A percentile compares a stretch with the other conserved stretches of the same genome.
Evolutionary conservation across 1,140 invertebrate genomes (phyloP).

Genomic region (Anagrus nilaparvatae): DNA sequence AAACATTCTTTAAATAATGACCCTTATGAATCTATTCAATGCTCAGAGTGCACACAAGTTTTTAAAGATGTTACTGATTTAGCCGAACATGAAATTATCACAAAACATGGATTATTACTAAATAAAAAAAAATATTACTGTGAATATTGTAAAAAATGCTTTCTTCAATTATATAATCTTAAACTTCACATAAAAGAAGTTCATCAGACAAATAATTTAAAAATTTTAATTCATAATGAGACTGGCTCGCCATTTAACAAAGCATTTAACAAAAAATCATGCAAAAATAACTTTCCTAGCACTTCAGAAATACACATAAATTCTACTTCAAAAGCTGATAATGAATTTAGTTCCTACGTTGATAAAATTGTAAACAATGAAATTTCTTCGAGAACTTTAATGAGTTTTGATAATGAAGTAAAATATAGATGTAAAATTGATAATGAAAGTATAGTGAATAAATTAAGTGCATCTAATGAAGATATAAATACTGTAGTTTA

Average conservation of each 20-base stretch:
- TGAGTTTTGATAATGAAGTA: constrained; percentile 29
- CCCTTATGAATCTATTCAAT: constrained; percentile 27
- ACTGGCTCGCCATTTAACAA: constrained; percentile 18
- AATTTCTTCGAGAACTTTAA: constrained; percentile 26
- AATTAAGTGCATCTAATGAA: too few relatives aligned
- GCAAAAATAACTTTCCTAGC: constrained; percentile 24
- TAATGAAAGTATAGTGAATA: too few relatives aligned
- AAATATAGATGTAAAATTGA: too few relatives aligned
- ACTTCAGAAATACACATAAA: constrained; percentile 20
- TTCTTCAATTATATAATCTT: constrained; percentile 30
- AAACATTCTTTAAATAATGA: constrained; percentile 27
- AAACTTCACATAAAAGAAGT: constrained; percentile 14
- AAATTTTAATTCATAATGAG: not conserved
- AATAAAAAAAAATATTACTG: constrained; percentile 31
- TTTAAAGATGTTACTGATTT: constrained; percentile 29
- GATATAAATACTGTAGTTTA: constrained; percentile 36
- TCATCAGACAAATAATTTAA: not conserved
- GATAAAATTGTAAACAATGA: constrained; percentile 32
- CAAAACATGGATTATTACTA: constrained; percentile 22
- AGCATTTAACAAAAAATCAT: constrained; percentile 18
- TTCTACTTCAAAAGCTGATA: constrained; percentile 23
- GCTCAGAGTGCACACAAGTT: constrained; percentile 26
- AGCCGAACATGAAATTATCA: constrained; percentile 31
- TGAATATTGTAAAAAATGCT: constrained; percentile 32
- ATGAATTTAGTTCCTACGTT: constrained; percentile 37